Evolutionary conservation across 2,113 vertebrate genomes (phyloP).

Genomic region (Pelvicachromis taeniatus): DNA sequence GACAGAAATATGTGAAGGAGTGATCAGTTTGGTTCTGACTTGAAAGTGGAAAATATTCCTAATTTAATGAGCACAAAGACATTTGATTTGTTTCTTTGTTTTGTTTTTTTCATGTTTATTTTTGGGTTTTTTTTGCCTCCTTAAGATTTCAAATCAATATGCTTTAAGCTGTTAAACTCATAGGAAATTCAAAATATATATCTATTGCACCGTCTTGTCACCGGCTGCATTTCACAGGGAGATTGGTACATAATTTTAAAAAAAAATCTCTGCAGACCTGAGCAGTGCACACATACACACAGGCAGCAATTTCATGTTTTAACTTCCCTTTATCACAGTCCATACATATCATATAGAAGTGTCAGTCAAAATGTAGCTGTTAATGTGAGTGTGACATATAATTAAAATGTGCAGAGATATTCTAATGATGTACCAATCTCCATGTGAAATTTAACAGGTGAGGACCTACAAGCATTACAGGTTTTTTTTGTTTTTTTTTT

Average conservation of each 20-base stretch:
- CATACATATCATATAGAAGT: neutral
- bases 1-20: neutral
- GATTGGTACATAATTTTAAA: neutral
- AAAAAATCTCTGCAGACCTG: neutral
- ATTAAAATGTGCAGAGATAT: neutral
- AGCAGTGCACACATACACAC: neutral
- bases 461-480: neutral
- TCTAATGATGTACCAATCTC: neutral
- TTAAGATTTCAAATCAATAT: neutral
- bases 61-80: slow-evolving; percentile 1
- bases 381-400: neutral
- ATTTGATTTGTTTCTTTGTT: neutral
- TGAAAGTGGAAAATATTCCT: neutral
- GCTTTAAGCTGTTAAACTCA: neutral
- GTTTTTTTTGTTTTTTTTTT: no score
- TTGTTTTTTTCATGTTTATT: neutral
- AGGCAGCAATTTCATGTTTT: neutral
- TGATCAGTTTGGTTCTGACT: neutral
- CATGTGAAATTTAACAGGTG: neutral
- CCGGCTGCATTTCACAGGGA: neutral
- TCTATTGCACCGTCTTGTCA: neutral
- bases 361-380: neutral
- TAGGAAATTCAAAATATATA: neutral
- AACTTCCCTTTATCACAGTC: neutral
- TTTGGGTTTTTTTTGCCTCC: neutral